Conservation (phyloP, 2,888 invertebrate genomes). For the Dusona sp. region DNA sequence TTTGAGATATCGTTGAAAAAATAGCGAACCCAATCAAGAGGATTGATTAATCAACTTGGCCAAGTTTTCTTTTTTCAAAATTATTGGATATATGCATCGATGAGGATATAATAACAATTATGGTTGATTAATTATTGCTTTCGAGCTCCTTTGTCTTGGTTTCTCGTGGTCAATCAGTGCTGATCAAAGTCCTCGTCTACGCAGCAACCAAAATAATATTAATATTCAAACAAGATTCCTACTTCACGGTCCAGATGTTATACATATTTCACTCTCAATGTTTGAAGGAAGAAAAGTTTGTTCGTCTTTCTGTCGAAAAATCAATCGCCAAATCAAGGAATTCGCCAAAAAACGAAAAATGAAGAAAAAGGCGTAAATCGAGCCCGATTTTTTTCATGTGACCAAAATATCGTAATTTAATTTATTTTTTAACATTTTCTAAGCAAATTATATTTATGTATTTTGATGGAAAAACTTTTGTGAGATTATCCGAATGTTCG, state of each 20-base stretch:
- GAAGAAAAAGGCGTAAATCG: too few species aligned
- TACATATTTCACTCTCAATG: not conserved
- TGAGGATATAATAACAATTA: not conserved
- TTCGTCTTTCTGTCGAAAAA: not conserved
- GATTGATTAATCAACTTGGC: not conserved
- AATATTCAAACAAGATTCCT: not conserved
- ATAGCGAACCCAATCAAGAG: not conserved
- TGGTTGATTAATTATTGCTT: not conserved
- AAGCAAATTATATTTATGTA: not conserved
- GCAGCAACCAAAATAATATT: not conserved
- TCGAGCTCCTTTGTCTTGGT: not conserved
- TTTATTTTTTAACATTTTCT: not conserved
- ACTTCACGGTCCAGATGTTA: not conserved
- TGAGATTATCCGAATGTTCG: too few species aligned
- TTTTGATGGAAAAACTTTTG: not conserved
- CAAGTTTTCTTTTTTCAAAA: not conserved
- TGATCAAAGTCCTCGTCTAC: not conserved
- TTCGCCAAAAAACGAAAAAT: too few species aligned
- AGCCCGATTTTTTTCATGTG: not conserved
- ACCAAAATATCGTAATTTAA: not conserved
- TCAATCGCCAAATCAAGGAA: too few species aligned
- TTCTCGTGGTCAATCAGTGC: not conserved
- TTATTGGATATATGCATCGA: not conserved
- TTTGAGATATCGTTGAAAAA: not conserved
- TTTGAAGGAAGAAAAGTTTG: not conserved